A percentile compares a stretch with the other conserved stretches of the same genome.
These are phyloP conservation scores for Cepaea nemoralis DNA, from an alignment of 1,140 invertebrate genomes.

Conservation along the genomic window DNA sequence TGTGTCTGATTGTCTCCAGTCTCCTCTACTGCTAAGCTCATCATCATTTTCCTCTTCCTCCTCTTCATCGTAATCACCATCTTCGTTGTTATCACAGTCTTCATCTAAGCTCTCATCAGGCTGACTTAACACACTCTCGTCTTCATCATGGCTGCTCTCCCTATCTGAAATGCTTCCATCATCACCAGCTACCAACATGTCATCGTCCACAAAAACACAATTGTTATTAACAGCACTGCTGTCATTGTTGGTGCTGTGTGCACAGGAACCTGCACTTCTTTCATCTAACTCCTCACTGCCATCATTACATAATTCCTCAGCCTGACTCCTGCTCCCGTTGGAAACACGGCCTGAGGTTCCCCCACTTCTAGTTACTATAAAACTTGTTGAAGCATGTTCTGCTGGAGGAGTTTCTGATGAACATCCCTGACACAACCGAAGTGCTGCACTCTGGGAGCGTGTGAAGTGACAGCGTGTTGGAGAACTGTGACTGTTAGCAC, in stretches of 20 bases:
- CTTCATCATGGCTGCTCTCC: conserved; percentile 4
- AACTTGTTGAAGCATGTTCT: conserved; percentile 27
- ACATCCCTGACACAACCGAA: conserved; percentile 21
- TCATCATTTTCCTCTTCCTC: conserved; percentile 30
- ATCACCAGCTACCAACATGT: conserved; percentile 5
- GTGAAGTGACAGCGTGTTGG: conserved; percentile 26
- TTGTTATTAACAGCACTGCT: background rate
- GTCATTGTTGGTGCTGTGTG: background rate
- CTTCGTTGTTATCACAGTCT: conserved; percentile 33
- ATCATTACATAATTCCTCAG: conserved; percentile 49
- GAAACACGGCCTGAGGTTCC: background rate
- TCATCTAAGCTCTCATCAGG: conserved; percentile 25
- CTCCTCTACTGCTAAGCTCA: background rate
- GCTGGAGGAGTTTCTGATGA: conserved; percentile 37
- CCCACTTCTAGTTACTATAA: conserved; percentile 24
- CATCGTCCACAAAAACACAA: background rate
- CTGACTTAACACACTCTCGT: conserved; percentile 31
- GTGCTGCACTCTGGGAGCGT: conserved; percentile 36
- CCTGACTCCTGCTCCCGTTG: conserved; percentile 38
- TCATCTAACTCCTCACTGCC: conserved; percentile 49
- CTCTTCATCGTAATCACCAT: conserved; percentile 40
- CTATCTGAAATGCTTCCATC: conserved; percentile 29
- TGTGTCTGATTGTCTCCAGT: conserved; percentile 19
- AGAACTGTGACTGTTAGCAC: background rate
- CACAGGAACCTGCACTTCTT: conserved; percentile 25